Base-by-base conservation (phyloP, 2,113 vertebrate species). In the Ammodytes dubius region DNA sequence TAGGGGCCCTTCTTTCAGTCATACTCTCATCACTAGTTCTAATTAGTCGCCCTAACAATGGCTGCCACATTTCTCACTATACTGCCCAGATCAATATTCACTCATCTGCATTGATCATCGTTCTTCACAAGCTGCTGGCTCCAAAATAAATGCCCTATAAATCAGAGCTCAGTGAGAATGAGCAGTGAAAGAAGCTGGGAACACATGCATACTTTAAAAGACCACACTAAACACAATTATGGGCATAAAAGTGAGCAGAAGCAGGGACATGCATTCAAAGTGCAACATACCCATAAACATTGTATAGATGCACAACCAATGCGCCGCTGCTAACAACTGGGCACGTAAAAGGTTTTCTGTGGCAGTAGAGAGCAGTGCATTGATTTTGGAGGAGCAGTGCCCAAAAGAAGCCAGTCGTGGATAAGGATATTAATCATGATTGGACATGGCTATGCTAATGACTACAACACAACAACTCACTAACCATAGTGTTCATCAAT, bases 101-200 rank as follows among this genome's bases (percentile, higher is more conserved):
- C 70, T 88, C 79, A 85, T 92, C 83, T 90, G 81, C 78, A 92
- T 85, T 88, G 70, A 86, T 86, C 67, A 87, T 69, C 14, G 19
- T 77, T 91, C 79, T 75, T 63, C 73, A 84, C 59, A 74, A 83
- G 69, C 79, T 79, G 71, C 82, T 87, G 64, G 39, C 58, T 81
- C 35, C n/a, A 43, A 74, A 81, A 83, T 70, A 74, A 81, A 77
- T 39, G 14, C 7, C 59, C 53, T 49, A 77, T 81, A 79, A 74
- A 86, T 83, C 64, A 56, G 67, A 57, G 46, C 17, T 54, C 7
- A 4, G n/a, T 47, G 53, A 67, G 49, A 74, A 37, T 35, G 58
- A 59, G 14, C 17, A 50, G 50, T 37, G 50, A 63, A 61, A 61
- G n/a, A 42, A 14, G 37, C 5, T 4, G 49, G 39, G 43, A 49